Conservation (phyloP, 2,797 vertebrate species). For the Enteromius anoplus region DNA sequence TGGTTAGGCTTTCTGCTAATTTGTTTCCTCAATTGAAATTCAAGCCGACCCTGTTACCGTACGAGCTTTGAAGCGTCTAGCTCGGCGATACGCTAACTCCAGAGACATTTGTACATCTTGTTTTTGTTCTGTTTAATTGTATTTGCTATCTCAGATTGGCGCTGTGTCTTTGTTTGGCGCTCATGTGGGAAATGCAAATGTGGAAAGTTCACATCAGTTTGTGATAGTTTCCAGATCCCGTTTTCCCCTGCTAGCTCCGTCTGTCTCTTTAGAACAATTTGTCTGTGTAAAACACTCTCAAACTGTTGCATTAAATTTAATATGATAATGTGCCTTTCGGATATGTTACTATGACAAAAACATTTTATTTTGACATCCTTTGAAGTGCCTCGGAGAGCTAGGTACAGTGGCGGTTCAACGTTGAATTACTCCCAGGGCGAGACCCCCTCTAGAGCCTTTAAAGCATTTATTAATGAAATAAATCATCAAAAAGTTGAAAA, state of each 20-base stretch:
- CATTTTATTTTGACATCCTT: background rate
- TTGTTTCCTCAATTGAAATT: background rate
- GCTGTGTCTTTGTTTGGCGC: background rate
- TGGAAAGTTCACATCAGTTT: constrained; percentile 7
- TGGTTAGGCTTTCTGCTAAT: background rate
- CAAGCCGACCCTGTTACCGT: background rate
- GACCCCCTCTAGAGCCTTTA: too few species aligned
- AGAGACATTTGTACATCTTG: background rate
- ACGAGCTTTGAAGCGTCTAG: background rate
- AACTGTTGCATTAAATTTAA: background rate
- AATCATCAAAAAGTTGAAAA: too few species aligned
- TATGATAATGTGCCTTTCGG: background rate
- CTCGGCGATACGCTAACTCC: background rate
- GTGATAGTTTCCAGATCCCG: background rate
- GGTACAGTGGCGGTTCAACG: background rate
- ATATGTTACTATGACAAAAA: background rate
- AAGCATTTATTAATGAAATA: too few species aligned
- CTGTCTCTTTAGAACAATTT: background rate
- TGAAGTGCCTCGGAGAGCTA: background rate
- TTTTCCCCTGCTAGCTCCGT: background rate
- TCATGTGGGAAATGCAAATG: background rate
- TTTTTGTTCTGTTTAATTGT: constrained; percentile 2
- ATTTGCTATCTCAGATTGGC: background rate
- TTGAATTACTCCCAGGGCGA: too few species aligned
- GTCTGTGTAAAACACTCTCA: background rate